These are phyloP conservation scores for Clarias macrocephalus DNA, from an alignment of 2,113 vertebrate genomes.

Conservation along the genomic window DNA sequence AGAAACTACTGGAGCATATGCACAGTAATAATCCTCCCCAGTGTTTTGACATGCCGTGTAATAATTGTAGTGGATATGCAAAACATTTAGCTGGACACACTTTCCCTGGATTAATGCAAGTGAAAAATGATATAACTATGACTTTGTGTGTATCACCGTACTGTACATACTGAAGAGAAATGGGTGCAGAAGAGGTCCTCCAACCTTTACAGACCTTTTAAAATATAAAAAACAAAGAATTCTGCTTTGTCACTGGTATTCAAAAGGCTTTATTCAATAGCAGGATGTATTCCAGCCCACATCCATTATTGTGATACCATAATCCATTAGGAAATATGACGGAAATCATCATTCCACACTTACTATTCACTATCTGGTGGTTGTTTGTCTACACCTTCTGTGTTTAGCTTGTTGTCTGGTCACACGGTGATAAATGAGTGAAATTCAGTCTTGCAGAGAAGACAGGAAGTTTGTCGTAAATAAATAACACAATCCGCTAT, in stretches of 20 bases:
- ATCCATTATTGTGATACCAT: neutral
- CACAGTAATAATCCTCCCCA: neutral
- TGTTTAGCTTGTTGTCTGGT: neutral
- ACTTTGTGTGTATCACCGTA: neutral
- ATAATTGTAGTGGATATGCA: neutral
- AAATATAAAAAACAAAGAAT: neutral
- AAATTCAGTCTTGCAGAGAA: neutral
- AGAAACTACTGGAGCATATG: neutral
- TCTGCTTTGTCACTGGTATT: neutral
- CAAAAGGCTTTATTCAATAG: neutral
- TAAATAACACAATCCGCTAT: neutral
- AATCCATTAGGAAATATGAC: neutral
- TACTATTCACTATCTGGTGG: neutral
- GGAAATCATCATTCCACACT: neutral
- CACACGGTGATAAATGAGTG: neutral
- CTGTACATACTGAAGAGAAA: neutral
- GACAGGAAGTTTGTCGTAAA: conserved; percentile 9
- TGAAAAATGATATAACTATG: neutral
- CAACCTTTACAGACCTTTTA: neutral
- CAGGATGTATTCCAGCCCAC: neutral
- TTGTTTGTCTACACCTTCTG: neutral
- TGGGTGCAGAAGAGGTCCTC: neutral
- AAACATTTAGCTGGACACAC: neutral
- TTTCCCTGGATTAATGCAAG: neutral
- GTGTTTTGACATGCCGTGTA: neutral